These are phyloP conservation scores for Marcusenius ussheri DNA, from an alignment of 2,113 vertebrate species.

Conservation along the genomic window DNA sequence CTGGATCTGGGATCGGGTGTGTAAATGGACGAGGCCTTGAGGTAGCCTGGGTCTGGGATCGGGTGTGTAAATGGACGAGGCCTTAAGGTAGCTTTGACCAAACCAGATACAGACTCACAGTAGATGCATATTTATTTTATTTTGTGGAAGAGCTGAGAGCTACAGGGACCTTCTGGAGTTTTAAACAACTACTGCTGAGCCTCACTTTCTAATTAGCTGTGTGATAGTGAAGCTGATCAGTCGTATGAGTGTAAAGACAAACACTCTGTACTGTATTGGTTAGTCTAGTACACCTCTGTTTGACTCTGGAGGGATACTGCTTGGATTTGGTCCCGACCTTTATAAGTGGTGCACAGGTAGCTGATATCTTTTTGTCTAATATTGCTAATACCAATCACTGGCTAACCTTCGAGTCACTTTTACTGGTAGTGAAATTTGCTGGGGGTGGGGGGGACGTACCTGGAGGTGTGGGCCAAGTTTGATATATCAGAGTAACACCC, in stretches of 20 bases:
- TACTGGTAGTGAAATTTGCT: neutral
- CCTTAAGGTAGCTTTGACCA: neutral
- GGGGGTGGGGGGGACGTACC: neutral
- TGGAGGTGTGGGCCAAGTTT: neutral
- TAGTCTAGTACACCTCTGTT: neutral
- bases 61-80: neutral
- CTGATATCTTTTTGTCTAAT: neutral
- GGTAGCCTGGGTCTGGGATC: no score
- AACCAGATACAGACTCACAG: neutral
- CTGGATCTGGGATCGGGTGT: no score
- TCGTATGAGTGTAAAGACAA: neutral
- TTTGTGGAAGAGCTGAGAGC: neutral
- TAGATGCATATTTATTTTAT: neutral
- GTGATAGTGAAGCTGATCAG: neutral
- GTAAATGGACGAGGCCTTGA: no score
- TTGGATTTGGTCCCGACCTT: neutral
- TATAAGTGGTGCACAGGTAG: neutral
- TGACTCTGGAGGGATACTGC: neutral
- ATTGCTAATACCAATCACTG: neutral
- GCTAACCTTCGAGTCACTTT: neutral
- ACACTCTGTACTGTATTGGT: neutral
- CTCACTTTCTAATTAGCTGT: neutral
- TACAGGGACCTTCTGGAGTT: neutral
- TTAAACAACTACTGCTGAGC: no score
- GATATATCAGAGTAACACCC: neutral